Conservation (phyloP, 2,113 vertebrate species). For the Pluvialis apricaria region DNA sequence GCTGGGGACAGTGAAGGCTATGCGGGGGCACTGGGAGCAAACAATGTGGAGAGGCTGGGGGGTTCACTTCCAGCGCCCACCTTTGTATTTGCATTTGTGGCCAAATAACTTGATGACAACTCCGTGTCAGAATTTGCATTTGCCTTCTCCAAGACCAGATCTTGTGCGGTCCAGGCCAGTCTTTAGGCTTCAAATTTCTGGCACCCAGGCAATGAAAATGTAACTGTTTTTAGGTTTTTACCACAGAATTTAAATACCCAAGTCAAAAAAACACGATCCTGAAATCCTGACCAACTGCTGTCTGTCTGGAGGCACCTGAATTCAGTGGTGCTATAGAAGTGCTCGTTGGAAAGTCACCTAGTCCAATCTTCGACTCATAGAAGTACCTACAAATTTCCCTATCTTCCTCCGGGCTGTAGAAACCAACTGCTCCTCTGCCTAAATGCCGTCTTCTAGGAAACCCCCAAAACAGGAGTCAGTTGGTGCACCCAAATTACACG, state of each 20-base stretch:
- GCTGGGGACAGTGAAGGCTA: background rate
- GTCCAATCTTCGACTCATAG: background rate
- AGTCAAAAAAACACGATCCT: background rate
- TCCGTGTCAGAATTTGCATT: background rate
- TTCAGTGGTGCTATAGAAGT: background rate
- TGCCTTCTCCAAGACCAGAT: background rate
- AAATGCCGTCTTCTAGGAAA: background rate
- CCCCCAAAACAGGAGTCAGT: background rate
- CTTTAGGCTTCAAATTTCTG: background rate
- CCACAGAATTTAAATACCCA: background rate
- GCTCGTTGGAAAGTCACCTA: background rate
- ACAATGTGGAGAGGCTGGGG: background rate
- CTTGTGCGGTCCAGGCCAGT: background rate
- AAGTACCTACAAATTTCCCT: background rate
- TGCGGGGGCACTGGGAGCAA: background rate
- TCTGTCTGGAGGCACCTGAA: background rate
- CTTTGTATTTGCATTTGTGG: fast-evolving
- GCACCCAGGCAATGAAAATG: background rate
- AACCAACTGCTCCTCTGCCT: background rate
- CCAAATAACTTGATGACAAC: background rate
- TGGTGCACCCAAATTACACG: background rate
- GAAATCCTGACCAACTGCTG: background rate
- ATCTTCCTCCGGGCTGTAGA: background rate
- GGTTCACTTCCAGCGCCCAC: background rate
- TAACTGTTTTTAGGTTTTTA: background rate